A percentile compares a stretch with the other conserved stretches of the same genome.
These are phyloP conservation scores for Ciconia maguari DNA, from an alignment of 2,113 vertebrate species.

Conservation along the genomic window DNA sequence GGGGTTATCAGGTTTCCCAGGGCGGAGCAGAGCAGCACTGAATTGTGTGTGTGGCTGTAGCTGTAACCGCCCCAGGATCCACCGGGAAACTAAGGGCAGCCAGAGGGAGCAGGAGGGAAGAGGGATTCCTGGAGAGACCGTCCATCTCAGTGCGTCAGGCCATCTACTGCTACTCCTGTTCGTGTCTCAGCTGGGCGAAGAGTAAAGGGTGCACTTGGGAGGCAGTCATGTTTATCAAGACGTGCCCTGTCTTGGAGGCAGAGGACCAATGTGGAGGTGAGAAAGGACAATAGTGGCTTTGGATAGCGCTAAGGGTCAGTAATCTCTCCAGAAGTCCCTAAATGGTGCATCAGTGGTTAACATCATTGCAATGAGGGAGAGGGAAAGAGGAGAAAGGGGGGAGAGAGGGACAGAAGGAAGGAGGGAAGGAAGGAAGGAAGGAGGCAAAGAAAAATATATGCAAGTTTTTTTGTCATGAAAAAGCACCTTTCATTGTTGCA, in stretches of 20 bases:
- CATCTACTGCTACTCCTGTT: neutral
- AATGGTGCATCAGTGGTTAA: neutral
- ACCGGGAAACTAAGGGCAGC: accelerated
- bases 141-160: neutral
- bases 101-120: neutral
- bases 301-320: neutral
- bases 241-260: neutral
- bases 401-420: no score
- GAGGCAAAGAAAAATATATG: neutral
- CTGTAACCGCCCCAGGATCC: neutral
- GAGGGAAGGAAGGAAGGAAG: neutral
- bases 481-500: neutral
- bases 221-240: neutral
- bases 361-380: neutral
- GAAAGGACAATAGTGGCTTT: neutral
- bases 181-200: neutral
- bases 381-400: no score
- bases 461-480: neutral
- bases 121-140: neutral
- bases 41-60: neutral
- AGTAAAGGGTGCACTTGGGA: neutral
- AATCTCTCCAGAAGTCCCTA: neutral
- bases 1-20: neutral
- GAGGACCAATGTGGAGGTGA: neutral
- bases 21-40: accelerated